These are phyloP conservation scores for Clarias platycephalus DNA, from an alignment of 2,797 vertebrate genomes.

Conservation along the genomic window DNA sequence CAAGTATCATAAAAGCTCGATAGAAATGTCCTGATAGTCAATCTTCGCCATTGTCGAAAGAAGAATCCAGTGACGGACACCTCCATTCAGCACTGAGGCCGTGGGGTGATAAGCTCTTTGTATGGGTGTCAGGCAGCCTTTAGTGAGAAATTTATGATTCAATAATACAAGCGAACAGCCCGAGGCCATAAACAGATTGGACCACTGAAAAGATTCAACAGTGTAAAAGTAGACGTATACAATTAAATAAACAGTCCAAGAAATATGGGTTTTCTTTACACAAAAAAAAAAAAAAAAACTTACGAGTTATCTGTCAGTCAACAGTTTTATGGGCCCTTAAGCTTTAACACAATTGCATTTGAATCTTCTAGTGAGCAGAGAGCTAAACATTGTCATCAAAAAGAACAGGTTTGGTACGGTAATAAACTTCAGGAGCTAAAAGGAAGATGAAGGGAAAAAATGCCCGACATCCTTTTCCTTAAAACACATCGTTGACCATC, in stretches of 20 bases:
- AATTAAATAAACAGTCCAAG: not conserved
- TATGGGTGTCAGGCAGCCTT: constrained; percentile 34
- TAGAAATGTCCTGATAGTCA: not conserved
- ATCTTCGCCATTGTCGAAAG: constrained; percentile 24
- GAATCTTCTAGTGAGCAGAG: not conserved
- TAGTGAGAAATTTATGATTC: constrained; percentile 42
- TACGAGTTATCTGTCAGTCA: not conserved
- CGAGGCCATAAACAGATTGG: constrained; percentile 29
- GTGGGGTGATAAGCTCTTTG: constrained; percentile 35
- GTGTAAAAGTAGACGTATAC: not conserved
- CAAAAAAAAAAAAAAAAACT: not conserved
- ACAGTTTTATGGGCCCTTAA: not conserved
- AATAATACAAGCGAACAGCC: constrained; percentile 40
- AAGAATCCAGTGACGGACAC: constrained; percentile 27
- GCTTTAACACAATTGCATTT: not conserved
- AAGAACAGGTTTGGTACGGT: constrained; percentile 8
- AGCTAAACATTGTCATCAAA: not conserved
- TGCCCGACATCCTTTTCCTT: constrained; percentile 16
- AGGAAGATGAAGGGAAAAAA: constrained; percentile 30
- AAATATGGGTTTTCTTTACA: not conserved
- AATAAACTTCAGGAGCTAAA: constrained; percentile 28
- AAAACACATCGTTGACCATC: not conserved
- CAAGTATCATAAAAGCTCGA: not conserved
- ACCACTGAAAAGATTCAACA: constrained; percentile 16
- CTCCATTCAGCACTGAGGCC: constrained; percentile 33